Evolutionary conservation across 2,888 invertebrate genomes (phyloP), one percentile per base, ranked within the genome.

Genomic region (Reticulitermes lucifugus): DNA sequence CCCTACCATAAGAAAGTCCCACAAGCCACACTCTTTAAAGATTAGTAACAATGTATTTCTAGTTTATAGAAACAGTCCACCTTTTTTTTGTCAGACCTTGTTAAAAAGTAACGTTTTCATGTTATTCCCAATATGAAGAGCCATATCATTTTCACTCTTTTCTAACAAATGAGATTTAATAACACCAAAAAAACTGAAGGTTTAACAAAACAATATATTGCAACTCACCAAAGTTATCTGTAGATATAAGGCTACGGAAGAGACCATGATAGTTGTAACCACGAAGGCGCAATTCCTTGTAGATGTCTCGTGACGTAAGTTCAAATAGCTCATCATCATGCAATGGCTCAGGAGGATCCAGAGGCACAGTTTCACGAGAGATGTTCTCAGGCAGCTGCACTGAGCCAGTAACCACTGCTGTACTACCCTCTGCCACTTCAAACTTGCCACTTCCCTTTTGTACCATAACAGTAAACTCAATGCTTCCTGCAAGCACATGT

Each of bases 251-350:
- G 10, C 94, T 94, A 80, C 93, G 92, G 92, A 94, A 94, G 0
- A 93, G 89, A 79, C 93, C 93, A 55, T 93, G 93, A 89, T 94
- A 94, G 73, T 93, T 94, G 89, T 96, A 95, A 3, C 96, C 96
- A 88, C 96, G 92, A 2, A 96, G 92, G 87, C 94, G 92, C 79
- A 96, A 90, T 89, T 95, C 95, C 87, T 93, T 95, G 89, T 95
- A 95, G 89, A 95, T 93, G 90, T 95, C 95, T 12, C 90, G 79
- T 92, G 92, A 51, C 41, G 87, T 88, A 87, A 92, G 92, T 41
- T 35, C 46, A 29, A 84, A 35, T 0, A 18, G 35, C 9, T 71
- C 83, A 22, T 43, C 46, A 55, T 29, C 35, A 3, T 59, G 51
- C 22, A 14, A 2, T 22, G 22, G 29, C 21, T 41, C 51, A 46